A percentile compares a stretch with the other conserved stretches of the same genome.
Conservation (phyloP, 1,140 invertebrate genomes). For the Chymomyza costata region DNA sequence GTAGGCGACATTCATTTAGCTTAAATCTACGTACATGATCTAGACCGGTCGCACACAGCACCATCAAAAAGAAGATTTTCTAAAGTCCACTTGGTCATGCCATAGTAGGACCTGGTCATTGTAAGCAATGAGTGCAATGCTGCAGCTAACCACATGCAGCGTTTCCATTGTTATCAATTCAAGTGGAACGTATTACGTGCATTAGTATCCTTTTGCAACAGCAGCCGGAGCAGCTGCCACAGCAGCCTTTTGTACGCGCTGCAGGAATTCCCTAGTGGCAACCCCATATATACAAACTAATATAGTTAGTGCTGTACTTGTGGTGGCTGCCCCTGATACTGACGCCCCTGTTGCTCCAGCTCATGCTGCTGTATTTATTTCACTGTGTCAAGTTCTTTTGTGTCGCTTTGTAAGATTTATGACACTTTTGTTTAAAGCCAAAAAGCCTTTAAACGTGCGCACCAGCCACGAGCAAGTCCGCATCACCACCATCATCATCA, state of each 20-base stretch:
- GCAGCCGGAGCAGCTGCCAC: too few relatives aligned
- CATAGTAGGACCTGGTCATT: too few relatives aligned
- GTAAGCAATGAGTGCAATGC: not conserved
- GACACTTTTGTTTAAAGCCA: conserved; percentile 65
- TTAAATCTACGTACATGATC: conserved; percentile 2
- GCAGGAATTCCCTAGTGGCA: too few relatives aligned
- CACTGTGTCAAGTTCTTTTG: conserved; percentile 58
- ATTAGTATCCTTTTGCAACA: conserved; percentile 52
- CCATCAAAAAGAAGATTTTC: not conserved
- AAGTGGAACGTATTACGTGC: conserved; percentile 69
- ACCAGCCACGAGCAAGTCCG: not conserved
- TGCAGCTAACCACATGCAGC: conserved; percentile 7
- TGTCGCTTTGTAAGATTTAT: conserved; percentile 62
- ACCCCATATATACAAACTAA: too few relatives aligned
- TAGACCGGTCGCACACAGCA: too few relatives aligned
- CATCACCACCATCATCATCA: too few relatives aligned
- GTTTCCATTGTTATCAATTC: conserved; percentile 47
- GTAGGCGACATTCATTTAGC: conserved; percentile 12
- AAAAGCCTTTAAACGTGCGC: conserved; percentile 43
- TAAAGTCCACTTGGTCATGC: too few relatives aligned
- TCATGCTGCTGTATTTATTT: conserved; percentile 43
- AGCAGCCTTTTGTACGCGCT: too few relatives aligned
- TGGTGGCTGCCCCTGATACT: conserved; percentile 5
- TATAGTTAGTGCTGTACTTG: not conserved
- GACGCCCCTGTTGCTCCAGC: not conserved